Conservation (phyloP, 2,113 vertebrate genomes). For the Periophthalmus modestus region DNA sequence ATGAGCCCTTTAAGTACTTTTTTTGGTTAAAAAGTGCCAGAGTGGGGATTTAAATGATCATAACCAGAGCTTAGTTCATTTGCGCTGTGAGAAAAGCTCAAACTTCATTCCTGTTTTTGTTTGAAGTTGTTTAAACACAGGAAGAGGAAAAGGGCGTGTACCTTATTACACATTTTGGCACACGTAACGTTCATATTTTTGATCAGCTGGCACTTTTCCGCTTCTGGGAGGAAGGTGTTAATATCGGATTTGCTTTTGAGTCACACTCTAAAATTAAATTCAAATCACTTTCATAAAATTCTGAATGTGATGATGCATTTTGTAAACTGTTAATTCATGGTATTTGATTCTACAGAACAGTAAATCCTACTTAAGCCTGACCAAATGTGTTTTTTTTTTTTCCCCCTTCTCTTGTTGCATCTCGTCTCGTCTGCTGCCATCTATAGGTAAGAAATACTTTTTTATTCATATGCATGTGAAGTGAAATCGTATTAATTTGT, state of each 20-base stretch:
- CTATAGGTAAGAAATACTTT: slow-evolving; percentile 59
- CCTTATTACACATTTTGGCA: too few species aligned
- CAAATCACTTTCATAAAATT: slow-evolving; percentile 8
- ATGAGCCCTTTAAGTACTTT: too few species aligned
- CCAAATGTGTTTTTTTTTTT: neutral
- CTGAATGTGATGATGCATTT: slow-evolving; percentile 18
- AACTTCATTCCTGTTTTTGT: too few species aligned
- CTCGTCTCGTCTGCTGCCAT: slow-evolving; percentile 11
- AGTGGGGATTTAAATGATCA: too few species aligned
- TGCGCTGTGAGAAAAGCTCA: too few species aligned
- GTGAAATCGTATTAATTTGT: neutral
- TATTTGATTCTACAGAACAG: neutral
- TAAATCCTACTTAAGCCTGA: slow-evolving; percentile 3
- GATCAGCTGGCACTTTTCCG: neutral
- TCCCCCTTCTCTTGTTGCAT: slow-evolving; percentile 17
- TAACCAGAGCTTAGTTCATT: too few species aligned
- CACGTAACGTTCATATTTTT: slow-evolving; percentile 1
- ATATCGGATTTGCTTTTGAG: neutral
- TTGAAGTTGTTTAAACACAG: too few species aligned
- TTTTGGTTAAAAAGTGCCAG: too few species aligned
- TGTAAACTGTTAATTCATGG: slow-evolving; percentile 1
- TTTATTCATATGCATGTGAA: neutral
- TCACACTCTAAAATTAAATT: slow-evolving; percentile 1
- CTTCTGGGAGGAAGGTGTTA: neutral
- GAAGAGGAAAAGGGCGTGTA: too few species aligned